Evolutionary conservation across 1,140 invertebrate species (phyloP).

Genomic region (Nasonia longicornis): DNA sequence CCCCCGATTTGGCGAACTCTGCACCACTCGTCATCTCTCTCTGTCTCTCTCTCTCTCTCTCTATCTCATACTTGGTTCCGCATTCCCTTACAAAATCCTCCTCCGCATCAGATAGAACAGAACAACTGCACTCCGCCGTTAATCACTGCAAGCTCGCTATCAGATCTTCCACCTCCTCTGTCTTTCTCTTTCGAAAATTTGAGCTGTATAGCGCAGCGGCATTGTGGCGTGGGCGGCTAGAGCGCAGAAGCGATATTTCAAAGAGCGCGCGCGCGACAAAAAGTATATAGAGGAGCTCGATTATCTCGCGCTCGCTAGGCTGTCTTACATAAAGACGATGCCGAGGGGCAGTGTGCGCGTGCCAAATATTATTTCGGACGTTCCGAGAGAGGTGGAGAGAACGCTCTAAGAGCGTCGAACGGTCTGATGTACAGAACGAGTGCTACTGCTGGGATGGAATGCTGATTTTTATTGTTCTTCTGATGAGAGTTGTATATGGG

Average conservation of each 20-base stretch:
- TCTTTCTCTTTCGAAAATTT: not conserved
- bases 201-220: not conserved
- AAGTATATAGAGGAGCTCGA: not conserved
- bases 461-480: too few relatives aligned
- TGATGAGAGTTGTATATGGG: too few relatives aligned
- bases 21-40: not conserved
- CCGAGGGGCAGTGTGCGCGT: slow-evolving; percentile 29
- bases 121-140: not conserved
- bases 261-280: not conserved
- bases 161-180: not conserved
- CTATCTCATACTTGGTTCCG: not conserved
- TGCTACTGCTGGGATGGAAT: too few relatives aligned
- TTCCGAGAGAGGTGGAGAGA: slow-evolving; percentile 8
- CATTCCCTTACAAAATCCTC: not conserved
- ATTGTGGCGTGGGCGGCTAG: not conserved
- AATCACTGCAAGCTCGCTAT: not conserved
- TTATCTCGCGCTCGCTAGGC: slow-evolving; percentile 12
- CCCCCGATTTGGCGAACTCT: not conserved
- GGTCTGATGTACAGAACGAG: too few relatives aligned
- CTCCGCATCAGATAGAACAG: not conserved
- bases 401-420: not conserved
- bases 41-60: not conserved
- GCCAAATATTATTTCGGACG: slow-evolving; percentile 56
- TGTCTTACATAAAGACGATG: slow-evolving; percentile 51
- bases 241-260: not conserved